These are phyloP conservation scores for Desmodus rotundus DNA, from an alignment of 2,113 vertebrate species.

Conservation along the genomic window DNA sequence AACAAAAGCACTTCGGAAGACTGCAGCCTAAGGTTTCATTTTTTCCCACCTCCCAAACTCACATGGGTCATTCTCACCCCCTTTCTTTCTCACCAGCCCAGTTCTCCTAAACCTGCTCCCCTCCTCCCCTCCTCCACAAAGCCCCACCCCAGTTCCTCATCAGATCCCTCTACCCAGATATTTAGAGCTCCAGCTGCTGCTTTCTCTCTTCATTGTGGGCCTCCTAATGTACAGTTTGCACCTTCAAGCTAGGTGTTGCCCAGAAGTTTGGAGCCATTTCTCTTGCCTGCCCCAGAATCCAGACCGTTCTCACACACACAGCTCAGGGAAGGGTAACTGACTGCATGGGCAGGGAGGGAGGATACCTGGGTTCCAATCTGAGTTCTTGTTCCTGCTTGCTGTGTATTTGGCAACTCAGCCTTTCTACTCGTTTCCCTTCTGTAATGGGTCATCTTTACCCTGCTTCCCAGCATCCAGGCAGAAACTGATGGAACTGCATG, in stretches of 20 bases:
- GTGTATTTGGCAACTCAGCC: neutral
- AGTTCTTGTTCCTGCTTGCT: neutral
- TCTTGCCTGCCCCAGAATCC: neutral
- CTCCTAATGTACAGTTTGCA: neutral
- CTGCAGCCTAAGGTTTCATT: neutral
- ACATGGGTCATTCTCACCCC: neutral
- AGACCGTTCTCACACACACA: neutral
- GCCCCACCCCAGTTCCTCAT: neutral
- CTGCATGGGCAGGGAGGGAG: neutral
- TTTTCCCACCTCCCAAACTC: neutral
- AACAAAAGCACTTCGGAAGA: neutral
- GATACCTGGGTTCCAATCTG: neutral
- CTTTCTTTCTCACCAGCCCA: neutral
- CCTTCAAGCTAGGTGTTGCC: neutral
- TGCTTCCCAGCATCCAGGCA: neutral
- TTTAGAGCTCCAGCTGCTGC: neutral
- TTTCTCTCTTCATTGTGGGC: neutral
- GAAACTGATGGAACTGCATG: neutral
- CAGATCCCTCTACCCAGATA: neutral
- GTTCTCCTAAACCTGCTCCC: neutral
- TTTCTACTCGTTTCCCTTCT: neutral
- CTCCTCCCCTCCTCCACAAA: neutral
- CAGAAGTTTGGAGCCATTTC: neutral
- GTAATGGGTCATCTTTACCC: neutral
- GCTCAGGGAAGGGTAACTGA: neutral